A percentile compares a stretch with the other conserved stretches of the same genome.
These are phyloP conservation scores for Hoplias malabaricus DNA, from an alignment of 2,113 vertebrate genomes.

Conservation along the genomic window DNA sequence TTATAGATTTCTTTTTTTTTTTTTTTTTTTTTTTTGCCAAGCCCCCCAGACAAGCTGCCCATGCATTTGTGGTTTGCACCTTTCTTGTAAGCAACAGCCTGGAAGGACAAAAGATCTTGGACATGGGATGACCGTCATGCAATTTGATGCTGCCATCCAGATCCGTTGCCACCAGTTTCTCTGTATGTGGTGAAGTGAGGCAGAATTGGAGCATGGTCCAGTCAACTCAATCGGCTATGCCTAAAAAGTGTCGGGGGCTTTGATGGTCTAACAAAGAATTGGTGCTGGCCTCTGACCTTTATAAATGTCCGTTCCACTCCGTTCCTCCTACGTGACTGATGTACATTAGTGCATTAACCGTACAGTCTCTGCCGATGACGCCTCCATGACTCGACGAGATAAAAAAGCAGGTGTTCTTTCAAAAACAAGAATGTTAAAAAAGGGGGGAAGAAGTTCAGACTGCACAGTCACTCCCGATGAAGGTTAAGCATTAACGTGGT, in stretches of 20 bases:
- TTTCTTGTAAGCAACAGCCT: constrained; percentile 99
- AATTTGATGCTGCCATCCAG: constrained; percentile 50
- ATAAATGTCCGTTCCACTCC: not conserved
- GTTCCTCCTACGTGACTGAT: not conserved
- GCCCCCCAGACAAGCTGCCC: constrained; percentile 91
- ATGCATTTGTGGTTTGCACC: constrained; percentile 99
- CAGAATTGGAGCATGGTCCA: not conserved
- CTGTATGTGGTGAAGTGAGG: not conserved
- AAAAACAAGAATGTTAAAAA: not conserved
- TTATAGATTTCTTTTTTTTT: constrained; percentile 38
- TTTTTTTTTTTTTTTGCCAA: constrained; percentile 72
- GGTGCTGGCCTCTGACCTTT: not conserved
- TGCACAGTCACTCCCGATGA: not conserved
- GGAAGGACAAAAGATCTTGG: constrained; percentile 69
- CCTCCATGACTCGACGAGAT: not conserved
- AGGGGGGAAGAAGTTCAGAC: not conserved
- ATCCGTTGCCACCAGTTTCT: not conserved
- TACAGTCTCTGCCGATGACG: constrained; percentile 2
- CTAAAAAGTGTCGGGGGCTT: not conserved
- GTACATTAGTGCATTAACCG: not conserved
- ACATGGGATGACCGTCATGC: constrained; percentile 54
- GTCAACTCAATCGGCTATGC: not conserved
- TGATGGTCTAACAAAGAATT: not conserved
- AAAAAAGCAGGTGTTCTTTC: not conserved
- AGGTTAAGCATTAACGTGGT: not conserved